Base-by-base conservation (phyloP, 2,888 invertebrate genomes). In the Tetranychus piercei region DNA sequence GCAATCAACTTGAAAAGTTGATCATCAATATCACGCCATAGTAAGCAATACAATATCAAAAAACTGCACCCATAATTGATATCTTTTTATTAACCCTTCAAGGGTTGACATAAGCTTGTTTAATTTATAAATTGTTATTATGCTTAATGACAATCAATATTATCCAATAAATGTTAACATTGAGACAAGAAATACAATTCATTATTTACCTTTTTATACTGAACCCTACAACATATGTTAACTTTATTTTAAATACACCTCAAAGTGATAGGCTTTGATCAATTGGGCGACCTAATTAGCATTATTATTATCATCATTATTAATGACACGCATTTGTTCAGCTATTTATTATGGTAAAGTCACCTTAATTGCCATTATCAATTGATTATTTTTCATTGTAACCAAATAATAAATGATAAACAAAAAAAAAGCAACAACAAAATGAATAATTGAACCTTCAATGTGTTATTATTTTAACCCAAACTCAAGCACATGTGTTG, bases 1-100 rank as follows among this genome's bases (percentile, higher is more conserved):
- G 55, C 55, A 55, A 55, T 55, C 15, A 15, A 55, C 9, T 55
- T 55, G 55, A 55, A 55, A 55, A 15, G 55, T 55, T 55, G 55
- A 55, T 55, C 55, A 55, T 55, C 55, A 55, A 55, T 55, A 55
- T 55, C 55, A 55, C 55, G 55, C 55, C 55, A 55, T 55, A 55
- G 55, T 55, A 15, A 55, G 9, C 7, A 55, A 15, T 55, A 15
- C 9, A 55, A 55, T 55, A 55, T 15, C 55, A 55, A 55, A 15
- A 15, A 55, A 55, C 55, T 55, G 55, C 55, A 55, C 55, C 55
- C 55, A 55, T 55, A 55, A 55, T 55, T 55, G 55, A 15, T 55
- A 15, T 55, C 55, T 55, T 55, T 55, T 55, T 15, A 15, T 55
- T 15, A 55, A 55, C 55, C 55, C 55, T 55, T 55, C 9, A 55